Evolutionary conservation across 2,888 invertebrate genomes (phyloP).

Genomic region (Diadromus collaris): DNA sequence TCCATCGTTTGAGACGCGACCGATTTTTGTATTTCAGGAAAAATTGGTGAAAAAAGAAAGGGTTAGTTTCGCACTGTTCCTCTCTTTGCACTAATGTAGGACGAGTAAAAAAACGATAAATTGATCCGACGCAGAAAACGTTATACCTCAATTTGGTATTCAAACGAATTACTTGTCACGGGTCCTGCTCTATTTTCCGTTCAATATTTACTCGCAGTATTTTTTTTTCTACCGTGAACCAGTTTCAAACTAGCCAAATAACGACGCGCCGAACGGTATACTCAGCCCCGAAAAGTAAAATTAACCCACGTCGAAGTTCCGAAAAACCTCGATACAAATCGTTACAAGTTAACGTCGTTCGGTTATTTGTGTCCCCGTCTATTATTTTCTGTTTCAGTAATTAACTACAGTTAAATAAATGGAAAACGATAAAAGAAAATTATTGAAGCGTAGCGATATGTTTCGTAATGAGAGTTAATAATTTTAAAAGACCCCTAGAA

Average conservation of each 20-base stretch:
- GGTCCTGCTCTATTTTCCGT: constrained; percentile 26
- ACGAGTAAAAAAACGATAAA: constrained; percentile 23
- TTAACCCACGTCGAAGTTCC: neutral
- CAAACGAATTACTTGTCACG: constrained; percentile 22
- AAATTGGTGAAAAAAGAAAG: neutral
- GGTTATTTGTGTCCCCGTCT: neutral
- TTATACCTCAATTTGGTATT: constrained; percentile 37
- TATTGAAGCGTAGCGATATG: constrained; percentile 22
- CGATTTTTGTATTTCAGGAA: neutral
- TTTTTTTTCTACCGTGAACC: constrained; percentile 18
- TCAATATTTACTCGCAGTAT: constrained; percentile 31
- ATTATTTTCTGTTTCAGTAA: constrained; percentile 3
- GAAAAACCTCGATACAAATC: neutral
- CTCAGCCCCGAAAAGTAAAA: neutral
- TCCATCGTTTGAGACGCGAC: neutral
- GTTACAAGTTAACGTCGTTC: neutral
- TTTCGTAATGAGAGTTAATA: constrained; percentile 40
- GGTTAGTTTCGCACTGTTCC: neutral
- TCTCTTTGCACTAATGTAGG: neutral
- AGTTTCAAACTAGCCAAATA: constrained; percentile 26
- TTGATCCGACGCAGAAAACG: constrained; percentile 27
- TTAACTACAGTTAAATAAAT: neutral
- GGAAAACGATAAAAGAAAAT: constrained; percentile 11
- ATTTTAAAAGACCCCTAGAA: constrained; percentile 25
- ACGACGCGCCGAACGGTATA: neutral